Evolutionary conservation across 2,113 vertebrate genomes (phyloP).

Genomic region (Coreoperca whiteheadi): DNA sequence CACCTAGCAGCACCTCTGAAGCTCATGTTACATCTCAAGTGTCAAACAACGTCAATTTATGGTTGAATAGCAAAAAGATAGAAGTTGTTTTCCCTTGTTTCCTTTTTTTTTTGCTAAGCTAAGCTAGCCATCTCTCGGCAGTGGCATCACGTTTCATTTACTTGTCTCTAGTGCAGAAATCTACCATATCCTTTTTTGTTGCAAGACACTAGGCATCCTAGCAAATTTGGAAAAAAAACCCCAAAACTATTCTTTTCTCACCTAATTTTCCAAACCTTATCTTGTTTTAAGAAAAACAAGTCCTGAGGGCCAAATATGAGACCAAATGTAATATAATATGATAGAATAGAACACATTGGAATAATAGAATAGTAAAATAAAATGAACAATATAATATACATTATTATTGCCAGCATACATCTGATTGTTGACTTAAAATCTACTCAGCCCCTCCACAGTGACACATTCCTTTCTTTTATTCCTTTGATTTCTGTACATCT

Average conservation of each 20-base stretch:
- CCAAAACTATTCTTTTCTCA: no score
- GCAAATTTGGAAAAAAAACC: not conserved
- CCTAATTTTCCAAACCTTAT: not conserved
- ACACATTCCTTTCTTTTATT: conserved; percentile 27
- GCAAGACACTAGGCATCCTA: not conserved
- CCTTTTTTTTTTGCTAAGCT: not conserved
- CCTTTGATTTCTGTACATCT: conserved; percentile 31
- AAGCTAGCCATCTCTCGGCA: not conserved
- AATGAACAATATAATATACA: not conserved
- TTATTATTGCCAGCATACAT: not conserved
- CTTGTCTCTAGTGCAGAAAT: not conserved
- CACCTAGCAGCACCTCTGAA: no score
- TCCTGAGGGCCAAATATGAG: not conserved
- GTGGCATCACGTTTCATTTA: not conserved
- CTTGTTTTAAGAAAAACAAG: not conserved
- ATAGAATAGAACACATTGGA: not conserved
- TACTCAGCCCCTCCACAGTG: not conserved
- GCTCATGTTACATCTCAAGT: no score
- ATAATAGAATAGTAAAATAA: not conserved
- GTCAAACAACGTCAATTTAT: no score
- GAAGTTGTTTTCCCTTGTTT: no score
- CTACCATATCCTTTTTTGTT: not conserved
- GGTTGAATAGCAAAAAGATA: no score
- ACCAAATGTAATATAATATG: not conserved
- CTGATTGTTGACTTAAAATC: not conserved